Evolutionary conservation across 2,113 vertebrate genomes (phyloP).

Genomic region (Lophura nycthemera): DNA sequence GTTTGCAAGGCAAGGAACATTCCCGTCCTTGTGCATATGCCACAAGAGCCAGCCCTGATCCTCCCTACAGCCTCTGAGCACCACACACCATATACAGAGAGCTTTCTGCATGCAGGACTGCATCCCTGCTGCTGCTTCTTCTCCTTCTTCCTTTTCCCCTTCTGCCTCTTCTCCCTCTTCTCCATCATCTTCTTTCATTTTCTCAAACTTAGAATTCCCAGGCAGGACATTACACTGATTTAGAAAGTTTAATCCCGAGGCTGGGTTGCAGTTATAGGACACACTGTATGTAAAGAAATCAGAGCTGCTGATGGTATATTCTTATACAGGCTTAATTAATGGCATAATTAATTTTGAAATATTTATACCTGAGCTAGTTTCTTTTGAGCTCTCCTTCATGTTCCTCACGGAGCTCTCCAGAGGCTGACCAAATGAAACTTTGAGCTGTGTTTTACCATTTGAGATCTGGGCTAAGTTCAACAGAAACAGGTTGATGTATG

Average conservation of each 20-base stretch:
- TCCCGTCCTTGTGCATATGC: fast-evolving
- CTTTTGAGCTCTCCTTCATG: background rate
- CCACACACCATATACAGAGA: fast-evolving
- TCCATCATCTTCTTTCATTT: background rate
- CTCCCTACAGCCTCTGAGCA: background rate
- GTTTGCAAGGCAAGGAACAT: background rate
- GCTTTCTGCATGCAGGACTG: background rate
- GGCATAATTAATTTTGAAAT: background rate
- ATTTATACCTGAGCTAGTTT: background rate
- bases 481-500: background rate
- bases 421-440: background rate
- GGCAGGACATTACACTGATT: background rate
- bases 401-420: background rate
- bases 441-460: background rate
- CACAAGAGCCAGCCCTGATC: background rate
- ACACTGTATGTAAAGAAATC: fast-evolving
- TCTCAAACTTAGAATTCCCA: background rate
- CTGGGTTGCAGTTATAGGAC: background rate
- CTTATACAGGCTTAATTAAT: background rate
- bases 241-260: background rate
- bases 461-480: background rate
- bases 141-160: too few relatives aligned
- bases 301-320: background rate
- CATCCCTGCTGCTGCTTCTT: background rate
- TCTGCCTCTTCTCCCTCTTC: too few relatives aligned